phyloP scores from a whole-genome alignment of 2,888 invertebrate species.

The Drosophila prostipennis region DNA sequence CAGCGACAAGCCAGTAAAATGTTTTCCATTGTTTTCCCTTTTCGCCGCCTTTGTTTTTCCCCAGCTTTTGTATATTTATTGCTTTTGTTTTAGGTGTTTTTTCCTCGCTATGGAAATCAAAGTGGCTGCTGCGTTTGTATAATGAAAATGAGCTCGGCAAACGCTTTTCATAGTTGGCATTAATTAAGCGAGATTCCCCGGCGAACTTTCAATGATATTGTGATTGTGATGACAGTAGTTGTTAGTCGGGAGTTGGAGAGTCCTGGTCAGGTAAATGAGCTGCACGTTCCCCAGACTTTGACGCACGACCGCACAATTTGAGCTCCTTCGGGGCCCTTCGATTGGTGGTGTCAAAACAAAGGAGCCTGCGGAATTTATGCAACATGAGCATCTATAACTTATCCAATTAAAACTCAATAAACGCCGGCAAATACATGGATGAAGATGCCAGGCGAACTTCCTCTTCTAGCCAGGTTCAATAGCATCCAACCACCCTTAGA shows the following conservation, averaged over 20 bases:
- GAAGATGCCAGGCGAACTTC: conserved; percentile 59
- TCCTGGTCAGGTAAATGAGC: conserved; percentile 61
- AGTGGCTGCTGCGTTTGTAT: conserved; percentile 41
- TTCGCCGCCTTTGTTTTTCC: conserved; percentile 25
- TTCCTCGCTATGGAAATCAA: conserved; percentile 36
- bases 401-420: conserved; percentile 80
- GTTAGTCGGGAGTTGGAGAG: not conserved
- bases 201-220: conserved; percentile 67
- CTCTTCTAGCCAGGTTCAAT: conserved; percentile 62
- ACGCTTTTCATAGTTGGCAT: conserved; percentile 51
- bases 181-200: conserved; percentile 67
- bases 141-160: conserved; percentile 51
- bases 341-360: conserved; percentile 62
- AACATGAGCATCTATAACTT: conserved; percentile 80
- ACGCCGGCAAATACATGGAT: conserved; percentile 63
- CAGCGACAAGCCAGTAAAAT: conserved; percentile 48
- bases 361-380: conserved; percentile 75
- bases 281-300: conserved; percentile 57
- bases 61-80: conserved; percentile 40
- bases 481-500: conserved; percentile 35
- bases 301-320: conserved; percentile 67
- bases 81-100: conserved; percentile 23
- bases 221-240: conserved; percentile 30
- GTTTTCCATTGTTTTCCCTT: conserved; percentile 42
- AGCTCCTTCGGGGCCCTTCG: conserved; percentile 1